These are phyloP conservation scores for Liasis olivaceus DNA, from an alignment of 2,797 vertebrate genomes.

Conservation along the genomic window DNA sequence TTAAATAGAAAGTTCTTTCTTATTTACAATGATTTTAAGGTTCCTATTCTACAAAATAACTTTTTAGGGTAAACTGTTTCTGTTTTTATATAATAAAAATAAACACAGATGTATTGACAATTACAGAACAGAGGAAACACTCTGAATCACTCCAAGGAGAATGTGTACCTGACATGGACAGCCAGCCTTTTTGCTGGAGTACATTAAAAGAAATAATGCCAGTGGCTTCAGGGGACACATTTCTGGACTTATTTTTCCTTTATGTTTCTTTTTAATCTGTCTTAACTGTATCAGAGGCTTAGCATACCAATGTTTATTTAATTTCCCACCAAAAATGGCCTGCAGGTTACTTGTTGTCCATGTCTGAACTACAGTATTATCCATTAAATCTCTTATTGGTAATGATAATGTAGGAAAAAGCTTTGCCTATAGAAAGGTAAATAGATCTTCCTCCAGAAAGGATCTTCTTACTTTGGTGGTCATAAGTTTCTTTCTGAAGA, in stretches of 20 bases:
- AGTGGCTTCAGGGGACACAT: background rate
- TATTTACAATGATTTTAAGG: background rate
- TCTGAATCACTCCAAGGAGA: background rate
- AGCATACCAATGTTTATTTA: background rate
- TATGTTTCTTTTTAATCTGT: background rate
- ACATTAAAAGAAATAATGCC: background rate
- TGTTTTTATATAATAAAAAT: background rate
- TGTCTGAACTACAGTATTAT: background rate
- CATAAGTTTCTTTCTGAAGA: background rate
- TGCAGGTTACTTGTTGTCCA: background rate
- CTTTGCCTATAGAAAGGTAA: background rate
- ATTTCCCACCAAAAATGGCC: background rate
- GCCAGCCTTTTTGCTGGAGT: background rate
- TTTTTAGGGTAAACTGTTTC: background rate
- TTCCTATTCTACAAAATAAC: background rate
- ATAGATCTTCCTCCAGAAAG: background rate
- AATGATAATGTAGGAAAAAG: background rate
- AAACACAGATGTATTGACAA: background rate
- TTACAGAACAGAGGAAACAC: background rate
- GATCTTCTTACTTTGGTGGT: background rate
- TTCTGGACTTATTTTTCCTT: background rate
- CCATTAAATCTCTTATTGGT: background rate
- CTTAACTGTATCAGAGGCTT: background rate
- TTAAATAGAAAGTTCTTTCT: background rate
- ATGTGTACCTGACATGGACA: background rate